Evolutionary conservation across 2,113 vertebrate species (phyloP).

Genomic region (Zapus hudsonius): DNA sequence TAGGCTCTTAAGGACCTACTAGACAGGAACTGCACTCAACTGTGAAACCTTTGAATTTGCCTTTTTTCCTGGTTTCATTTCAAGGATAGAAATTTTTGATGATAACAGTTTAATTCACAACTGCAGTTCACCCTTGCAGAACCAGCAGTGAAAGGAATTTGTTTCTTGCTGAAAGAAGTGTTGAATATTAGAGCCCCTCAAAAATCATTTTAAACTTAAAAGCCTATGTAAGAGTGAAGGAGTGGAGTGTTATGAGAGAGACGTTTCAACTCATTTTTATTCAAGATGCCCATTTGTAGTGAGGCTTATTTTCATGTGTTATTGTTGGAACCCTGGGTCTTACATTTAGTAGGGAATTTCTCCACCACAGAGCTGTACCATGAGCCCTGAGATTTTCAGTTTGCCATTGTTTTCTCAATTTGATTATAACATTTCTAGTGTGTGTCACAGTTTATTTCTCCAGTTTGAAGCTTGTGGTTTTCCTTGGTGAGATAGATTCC

Average conservation of each 20-base stretch:
- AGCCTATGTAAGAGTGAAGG: not conserved
- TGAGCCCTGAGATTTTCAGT: not conserved
- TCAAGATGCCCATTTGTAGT: no score
- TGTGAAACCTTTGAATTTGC: not conserved
- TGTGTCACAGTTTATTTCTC: not conserved
- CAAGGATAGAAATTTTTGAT: not conserved
- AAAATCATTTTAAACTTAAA: not conserved
- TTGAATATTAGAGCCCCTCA: not conserved
- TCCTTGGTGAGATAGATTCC: not conserved
- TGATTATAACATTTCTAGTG: not conserved
- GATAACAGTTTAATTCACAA: not conserved
- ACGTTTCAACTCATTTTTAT: not conserved
- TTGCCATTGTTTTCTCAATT: not conserved
- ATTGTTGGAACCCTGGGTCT: no score
- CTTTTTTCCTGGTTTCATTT: not conserved
- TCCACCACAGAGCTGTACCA: no score
- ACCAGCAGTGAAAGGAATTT: not conserved
- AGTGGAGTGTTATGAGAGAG: not conserved
- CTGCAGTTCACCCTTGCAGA: not conserved
- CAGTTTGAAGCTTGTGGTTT: not conserved
- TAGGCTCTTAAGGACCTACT: not conserved
- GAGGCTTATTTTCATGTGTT: no score
- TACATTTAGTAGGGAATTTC: no score
- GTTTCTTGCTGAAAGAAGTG: not conserved
- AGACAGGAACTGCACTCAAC: not conserved